Percentiles rank a stretch among this genome's conserved stretches.
Conservation (phyloP, 2,888 invertebrate genomes). For the Drosophila niveifrons region DNA sequence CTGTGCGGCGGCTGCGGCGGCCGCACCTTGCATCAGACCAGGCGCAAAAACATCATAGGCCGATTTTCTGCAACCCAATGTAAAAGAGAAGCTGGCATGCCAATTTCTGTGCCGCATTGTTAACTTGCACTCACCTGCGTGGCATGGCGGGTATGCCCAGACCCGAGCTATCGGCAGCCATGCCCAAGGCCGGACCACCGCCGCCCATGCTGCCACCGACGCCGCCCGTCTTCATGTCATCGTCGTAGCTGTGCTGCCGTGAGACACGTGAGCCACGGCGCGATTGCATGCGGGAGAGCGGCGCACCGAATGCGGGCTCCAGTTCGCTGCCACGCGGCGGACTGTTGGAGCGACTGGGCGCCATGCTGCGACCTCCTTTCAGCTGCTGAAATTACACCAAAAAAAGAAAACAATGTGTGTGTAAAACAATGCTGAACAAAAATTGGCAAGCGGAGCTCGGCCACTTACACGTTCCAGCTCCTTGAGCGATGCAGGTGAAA, state of each 20-base stretch:
- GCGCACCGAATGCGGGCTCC: conserved; percentile 81
- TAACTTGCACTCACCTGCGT: conserved; percentile 86
- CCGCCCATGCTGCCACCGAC: conserved; percentile 72
- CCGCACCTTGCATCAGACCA: conserved; percentile 86
- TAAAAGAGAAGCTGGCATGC: background rate
- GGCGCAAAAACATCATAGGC: conserved; percentile 94
- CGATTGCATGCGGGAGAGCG: conserved; percentile 85
- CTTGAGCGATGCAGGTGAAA: conserved; percentile 94
- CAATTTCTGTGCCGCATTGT: background rate
- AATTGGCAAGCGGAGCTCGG: background rate
- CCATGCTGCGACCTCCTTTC: conserved; percentile 89
- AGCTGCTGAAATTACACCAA: conserved; percentile 86
- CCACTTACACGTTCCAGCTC: conserved; percentile 93
- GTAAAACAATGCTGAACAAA: conserved; percentile 5
- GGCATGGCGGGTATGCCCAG: conserved; percentile 91
- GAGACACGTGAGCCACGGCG: conserved; percentile 88
- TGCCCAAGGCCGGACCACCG: conserved; percentile 63
- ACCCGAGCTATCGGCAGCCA: conserved; percentile 86
- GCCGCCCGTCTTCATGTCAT: conserved; percentile 88
- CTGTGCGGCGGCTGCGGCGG: conserved; percentile 73
- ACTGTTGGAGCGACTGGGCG: conserved; percentile 88
- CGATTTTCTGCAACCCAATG: conserved; percentile 85
- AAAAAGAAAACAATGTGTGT: background rate
- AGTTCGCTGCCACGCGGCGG: conserved; percentile 86
- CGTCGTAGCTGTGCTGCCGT: conserved; percentile 94